These are phyloP conservation scores for Macrosiphum euphorbiae DNA, from an alignment of 2,888 invertebrate species.

Conservation along the genomic window DNA sequence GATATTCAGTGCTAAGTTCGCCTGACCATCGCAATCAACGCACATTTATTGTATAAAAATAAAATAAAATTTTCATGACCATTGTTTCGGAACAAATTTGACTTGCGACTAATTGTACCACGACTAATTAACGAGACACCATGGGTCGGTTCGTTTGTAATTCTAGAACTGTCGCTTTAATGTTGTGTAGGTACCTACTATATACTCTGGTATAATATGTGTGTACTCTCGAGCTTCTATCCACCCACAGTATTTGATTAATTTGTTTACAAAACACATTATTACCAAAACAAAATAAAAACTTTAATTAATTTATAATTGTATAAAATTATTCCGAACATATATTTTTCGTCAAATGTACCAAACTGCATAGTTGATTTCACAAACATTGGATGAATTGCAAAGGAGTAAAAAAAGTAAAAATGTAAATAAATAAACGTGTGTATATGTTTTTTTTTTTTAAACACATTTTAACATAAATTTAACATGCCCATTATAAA, in stretches of 20 bases:
- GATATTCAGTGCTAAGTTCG: background rate
- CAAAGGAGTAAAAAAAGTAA: background rate
- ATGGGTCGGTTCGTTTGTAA: conserved; percentile 4
- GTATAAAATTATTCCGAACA: background rate
- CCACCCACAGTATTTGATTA: conserved; percentile 30
- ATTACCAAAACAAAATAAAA: conserved; percentile 11
- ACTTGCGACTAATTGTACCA: conserved; percentile 14
- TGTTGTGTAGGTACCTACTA: background rate
- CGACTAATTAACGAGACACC: conserved; percentile 34
- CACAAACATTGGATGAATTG: background rate
- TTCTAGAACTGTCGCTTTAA: conserved; percentile 37
- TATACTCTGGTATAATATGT: background rate
- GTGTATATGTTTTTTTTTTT: background rate
- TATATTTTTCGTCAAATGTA: background rate
- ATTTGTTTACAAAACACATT: conserved; percentile 10
- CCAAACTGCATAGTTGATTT: background rate
- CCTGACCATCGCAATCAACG: background rate
- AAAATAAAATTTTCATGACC: conserved; percentile 13
- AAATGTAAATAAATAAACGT: too few species aligned
- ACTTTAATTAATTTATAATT: conserved; percentile 2
- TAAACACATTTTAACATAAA: background rate
- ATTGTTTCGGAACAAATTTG: conserved; percentile 31
- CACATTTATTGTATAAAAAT: conserved; percentile 2
- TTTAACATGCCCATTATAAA: background rate
- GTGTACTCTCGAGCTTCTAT: background rate